Evolutionary conservation across 2,888 invertebrate species (phyloP), one percentile per base, ranked within the genome.

Genomic region (Sceliomorpha sp.): DNA sequence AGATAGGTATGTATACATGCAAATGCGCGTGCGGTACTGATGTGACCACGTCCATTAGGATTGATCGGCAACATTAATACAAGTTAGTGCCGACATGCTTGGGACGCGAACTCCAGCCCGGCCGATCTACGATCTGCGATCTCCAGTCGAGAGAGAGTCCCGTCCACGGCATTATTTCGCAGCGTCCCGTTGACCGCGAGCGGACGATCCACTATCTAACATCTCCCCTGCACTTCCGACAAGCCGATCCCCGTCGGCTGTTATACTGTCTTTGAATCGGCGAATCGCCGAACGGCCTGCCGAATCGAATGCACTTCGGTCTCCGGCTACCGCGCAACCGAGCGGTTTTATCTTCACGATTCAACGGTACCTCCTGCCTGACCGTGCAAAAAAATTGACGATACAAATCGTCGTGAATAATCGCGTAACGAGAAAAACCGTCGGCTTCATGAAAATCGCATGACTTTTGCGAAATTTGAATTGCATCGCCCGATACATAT

Each of bases 51-150:
- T 86, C 85, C 82, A 86, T 86, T 86, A 83, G 82, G 82, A 86
- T 86, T 86, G 86, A 86, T 86, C 83, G 85, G 80, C 80, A 82
- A 86, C 86, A 84, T 86, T 85, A 84, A 83, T 86, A 86, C 86
- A 83, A 86, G 85, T 86, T 86, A 86, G 85, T 85, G 82, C 83
- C 85, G 86, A 86, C 86, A 86, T 85, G 84, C 74, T 75, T 76
- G 79, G 67, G 73, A 79, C 78, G 73, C 75, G 74, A 68, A 67
- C 56, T 62, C 63, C 72, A 44, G 58, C 58, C 69, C 68, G 62
- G 58, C 42, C 76, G 75, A 76, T 77, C 74, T 76, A 66, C 63
- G 77, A 79, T 79, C 78, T 75, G 67, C 72, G 71, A 77, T 80
- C 78, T 76, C 70, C 63, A 62, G 48, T 64, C 70, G 69, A 62